Percentiles rank a stretch among this genome's conserved stretches.
These are phyloP conservation scores for Tetropium fuscum DNA, from an alignment of 2,888 invertebrate genomes.

Conservation along the genomic window DNA sequence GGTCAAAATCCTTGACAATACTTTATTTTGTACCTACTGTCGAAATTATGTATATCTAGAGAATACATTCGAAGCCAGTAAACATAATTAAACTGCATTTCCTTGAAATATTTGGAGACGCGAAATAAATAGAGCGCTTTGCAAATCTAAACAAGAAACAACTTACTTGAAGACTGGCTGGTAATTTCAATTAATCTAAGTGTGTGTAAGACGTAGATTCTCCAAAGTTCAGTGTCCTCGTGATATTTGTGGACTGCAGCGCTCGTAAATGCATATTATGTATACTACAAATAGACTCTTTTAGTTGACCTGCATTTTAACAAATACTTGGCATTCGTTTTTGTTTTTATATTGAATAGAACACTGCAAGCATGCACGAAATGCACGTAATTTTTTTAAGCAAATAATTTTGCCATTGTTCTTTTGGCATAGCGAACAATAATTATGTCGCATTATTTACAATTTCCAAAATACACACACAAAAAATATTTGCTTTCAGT, in stretches of 20 bases:
- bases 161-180: constrained; percentile 17
- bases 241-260: constrained; percentile 40
- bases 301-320: constrained; percentile 25
- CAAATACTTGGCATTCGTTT: constrained; percentile 20
- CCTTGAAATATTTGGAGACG: constrained; percentile 3
- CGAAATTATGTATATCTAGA: too few relatives aligned
- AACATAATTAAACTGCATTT: constrained; percentile 11
- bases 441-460: too few relatives aligned
- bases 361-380: neutral
- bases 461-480: too few relatives aligned
- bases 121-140: constrained; percentile 5
- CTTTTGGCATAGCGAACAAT: neutral
- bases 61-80: constrained; percentile 5
- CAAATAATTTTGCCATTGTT: neutral
- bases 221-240: constrained; percentile 38
- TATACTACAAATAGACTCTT: constrained; percentile 23
- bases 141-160: constrained; percentile 18
- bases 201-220: constrained; percentile 20
- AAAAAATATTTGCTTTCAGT: too few relatives aligned
- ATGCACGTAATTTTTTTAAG: neutral
- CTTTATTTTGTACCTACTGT: too few relatives aligned
- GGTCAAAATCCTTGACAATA: too few relatives aligned
- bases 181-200: constrained; percentile 21
- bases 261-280: constrained; percentile 35
- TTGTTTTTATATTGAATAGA: constrained; percentile 1